Percentiles rank a stretch among this genome's conserved stretches.
Evolutionary conservation across 2,888 invertebrate species (phyloP).

Genomic region (Thumatha senex): DNA sequence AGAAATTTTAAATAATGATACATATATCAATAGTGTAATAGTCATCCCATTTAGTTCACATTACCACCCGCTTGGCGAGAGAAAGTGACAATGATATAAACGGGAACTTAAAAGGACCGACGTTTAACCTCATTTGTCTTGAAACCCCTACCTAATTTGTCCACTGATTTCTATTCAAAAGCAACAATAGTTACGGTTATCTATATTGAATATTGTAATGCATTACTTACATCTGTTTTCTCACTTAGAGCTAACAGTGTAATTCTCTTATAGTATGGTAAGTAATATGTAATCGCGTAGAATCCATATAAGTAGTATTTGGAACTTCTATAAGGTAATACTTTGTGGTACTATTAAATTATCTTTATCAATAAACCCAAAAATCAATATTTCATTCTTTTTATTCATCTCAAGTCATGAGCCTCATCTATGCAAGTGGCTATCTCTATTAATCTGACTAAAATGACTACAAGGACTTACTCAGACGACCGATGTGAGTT

Average conservation of each 20-base stretch:
- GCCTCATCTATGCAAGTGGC: too few species aligned
- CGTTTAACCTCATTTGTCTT: constrained; percentile 34
- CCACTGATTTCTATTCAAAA: constrained; percentile 29
- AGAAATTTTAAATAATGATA: constrained; percentile 28
- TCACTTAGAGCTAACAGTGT: constrained; percentile 21
- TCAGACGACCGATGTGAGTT: too few species aligned
- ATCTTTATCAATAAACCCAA: too few species aligned
- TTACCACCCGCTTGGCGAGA: constrained; percentile 26
- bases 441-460: too few species aligned
- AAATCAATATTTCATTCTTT: too few species aligned
- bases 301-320: too few species aligned
- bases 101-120: constrained; percentile 38
- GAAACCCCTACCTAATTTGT: constrained; percentile 38
- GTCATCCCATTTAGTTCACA: constrained; percentile 27
- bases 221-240: constrained; percentile 29
- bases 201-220: constrained; percentile 38
- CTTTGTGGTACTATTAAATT: too few species aligned
- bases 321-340: too few species aligned
- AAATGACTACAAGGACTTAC: too few species aligned
- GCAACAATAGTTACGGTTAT: constrained; percentile 35
- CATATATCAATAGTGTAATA: constrained; percentile 31
- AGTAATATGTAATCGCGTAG: too few species aligned
- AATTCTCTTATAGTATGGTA: too few species aligned
- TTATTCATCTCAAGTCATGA: too few species aligned
- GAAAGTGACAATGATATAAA: constrained; percentile 32